Evolutionary conservation across 2,797 vertebrate genomes (phyloP), one percentile per base, ranked within the genome.

Genomic region (Micropoecilia bifurca): DNA sequence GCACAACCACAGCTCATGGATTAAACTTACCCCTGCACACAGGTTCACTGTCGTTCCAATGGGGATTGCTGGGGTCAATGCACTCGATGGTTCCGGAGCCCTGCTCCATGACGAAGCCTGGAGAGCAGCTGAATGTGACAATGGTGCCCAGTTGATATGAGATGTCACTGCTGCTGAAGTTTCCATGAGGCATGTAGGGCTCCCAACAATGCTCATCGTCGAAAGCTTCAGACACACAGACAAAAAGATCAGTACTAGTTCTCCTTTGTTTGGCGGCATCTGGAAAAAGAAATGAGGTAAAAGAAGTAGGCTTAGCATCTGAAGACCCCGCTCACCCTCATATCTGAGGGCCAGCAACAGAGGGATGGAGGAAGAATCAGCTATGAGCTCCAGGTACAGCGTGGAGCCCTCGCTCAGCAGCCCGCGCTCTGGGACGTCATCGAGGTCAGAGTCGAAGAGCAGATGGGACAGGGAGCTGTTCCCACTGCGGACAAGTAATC

Each of bases 21-120:
- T 47, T 18, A 69, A 50, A 9, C 28, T 4, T 86, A 98, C 97
- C 97, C 95, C 91, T 96, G 92, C 97, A 98, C 75, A 97, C 96
- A 3, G 97, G 97, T 68, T 98, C 97, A 1, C 96, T 98, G 89
- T 97, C 97, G 1, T 98, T 98, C 97, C 97, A 98, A 92, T 96
- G 97, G 46, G 97, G 97, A 75, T 97, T 97, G 73, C 95, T 95
- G 81, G 97, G 95, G 76, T 97, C 97, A 25, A 98, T 93, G 18
- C 97, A 98, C 92, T 98, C 97, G 0, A 98, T 97, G 10, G 96
- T 96, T 33, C 94, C 96, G 0, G 97, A 92, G n/a, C 97, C 79
- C 63, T 97, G 97, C 75, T 98, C 97, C 94, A 98, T 96, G 79
- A 97, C 95, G 28, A 97, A 98, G 71, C 97, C 97, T 3, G 97